A percentile compares a stretch with the other conserved stretches of the same genome.
Evolutionary conservation across 2,888 invertebrate genomes (phyloP).

Genomic region (Adineta ricciae): DNA sequence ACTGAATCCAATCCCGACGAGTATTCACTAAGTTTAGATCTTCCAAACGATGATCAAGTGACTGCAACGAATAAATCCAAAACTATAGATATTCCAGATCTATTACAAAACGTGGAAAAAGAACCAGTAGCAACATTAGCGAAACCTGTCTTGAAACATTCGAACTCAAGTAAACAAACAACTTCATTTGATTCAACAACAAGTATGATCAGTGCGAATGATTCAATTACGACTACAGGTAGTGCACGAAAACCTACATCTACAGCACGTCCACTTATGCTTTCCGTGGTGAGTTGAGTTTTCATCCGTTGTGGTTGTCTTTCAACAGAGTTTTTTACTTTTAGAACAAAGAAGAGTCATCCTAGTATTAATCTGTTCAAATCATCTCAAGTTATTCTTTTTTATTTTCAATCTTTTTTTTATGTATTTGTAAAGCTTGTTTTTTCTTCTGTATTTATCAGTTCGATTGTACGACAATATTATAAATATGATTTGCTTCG

Average conservation of each 20-base stretch:
- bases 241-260: background rate
- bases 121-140: background rate
- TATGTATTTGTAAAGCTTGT: background rate
- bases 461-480: background rate
- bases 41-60: background rate
- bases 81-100: slow-evolving; percentile 3
- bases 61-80: background rate
- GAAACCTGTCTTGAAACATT: background rate
- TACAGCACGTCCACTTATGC: background rate
- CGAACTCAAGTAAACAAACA: background rate
- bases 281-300: background rate
- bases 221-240: background rate
- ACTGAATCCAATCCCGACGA: background rate
- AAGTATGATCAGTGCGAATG: background rate
- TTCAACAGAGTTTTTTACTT: background rate
- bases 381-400: background rate
- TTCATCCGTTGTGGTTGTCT: no score
- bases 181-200: background rate
- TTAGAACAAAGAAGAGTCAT: background rate
- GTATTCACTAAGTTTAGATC: background rate
- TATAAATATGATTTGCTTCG: no score
- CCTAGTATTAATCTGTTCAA: background rate
- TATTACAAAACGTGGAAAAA: slow-evolving; percentile 14
- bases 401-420: background rate
- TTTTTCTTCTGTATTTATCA: background rate